phyloP scores from a whole-genome alignment of 2,888 invertebrate genomes.

The Cerastoderma edule region DNA sequence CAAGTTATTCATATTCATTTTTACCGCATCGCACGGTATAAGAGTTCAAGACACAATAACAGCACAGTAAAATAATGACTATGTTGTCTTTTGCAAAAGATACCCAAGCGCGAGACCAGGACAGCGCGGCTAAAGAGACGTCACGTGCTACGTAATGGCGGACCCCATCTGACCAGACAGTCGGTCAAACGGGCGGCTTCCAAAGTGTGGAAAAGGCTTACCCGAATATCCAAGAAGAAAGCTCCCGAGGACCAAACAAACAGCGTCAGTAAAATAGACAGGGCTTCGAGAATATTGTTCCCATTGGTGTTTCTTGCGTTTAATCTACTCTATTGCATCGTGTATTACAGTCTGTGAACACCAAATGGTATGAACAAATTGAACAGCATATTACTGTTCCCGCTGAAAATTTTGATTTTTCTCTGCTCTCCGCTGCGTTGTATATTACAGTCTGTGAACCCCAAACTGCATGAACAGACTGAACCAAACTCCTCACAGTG shows the following conservation, averaged over 20 bases:
- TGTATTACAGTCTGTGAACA: constrained; percentile 64
- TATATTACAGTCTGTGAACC: constrained; percentile 63
- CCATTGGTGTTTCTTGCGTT: constrained; percentile 93
- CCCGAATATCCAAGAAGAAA: constrained; percentile 41
- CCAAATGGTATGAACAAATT: no score
- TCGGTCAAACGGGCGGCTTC: constrained; percentile 56
- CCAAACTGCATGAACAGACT: no score
- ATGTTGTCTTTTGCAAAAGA: no score
- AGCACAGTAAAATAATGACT: no score
- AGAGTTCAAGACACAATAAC: no score
- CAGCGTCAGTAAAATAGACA: constrained; percentile 92
- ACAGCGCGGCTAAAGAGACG: constrained; percentile 48
- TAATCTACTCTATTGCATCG: constrained; percentile 93
- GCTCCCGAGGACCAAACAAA: constrained; percentile 83
- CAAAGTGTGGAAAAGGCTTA: constrained; percentile 53
- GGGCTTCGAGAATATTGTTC: constrained; percentile 91
- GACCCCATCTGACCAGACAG: constrained; percentile 43
- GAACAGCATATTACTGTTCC: no score
- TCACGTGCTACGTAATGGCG: constrained; percentile 33
- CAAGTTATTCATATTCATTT: no score
- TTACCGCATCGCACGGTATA: no score
- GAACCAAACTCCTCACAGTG: no score
- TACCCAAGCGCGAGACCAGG: constrained; percentile 35
- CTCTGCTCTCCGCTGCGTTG: constrained; percentile 93
- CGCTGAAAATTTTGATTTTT: no score